Evolutionary conservation across 2,113 vertebrate genomes (phyloP).

Genomic region (Amphiprion percula): DNA sequence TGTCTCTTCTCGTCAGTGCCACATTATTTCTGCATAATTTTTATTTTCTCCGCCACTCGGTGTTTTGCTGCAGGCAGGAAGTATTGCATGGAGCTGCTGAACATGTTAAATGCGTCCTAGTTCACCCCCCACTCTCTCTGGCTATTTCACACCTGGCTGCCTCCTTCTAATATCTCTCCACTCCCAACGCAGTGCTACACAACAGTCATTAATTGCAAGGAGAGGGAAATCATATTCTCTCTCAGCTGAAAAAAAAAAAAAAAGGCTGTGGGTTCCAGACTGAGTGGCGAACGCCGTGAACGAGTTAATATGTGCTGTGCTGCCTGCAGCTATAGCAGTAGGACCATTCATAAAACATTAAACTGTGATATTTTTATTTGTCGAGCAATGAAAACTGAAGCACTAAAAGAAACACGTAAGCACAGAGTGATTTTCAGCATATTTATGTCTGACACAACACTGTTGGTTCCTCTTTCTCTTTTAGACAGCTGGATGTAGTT

Average conservation of each 20-base stretch:
- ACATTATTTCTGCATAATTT: constrained; percentile 58
- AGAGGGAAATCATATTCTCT: constrained; percentile 69
- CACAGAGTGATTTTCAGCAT: constrained; percentile 21
- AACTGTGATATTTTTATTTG: constrained; percentile 62
- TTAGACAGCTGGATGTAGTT: not conserved
- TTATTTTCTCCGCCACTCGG: constrained; percentile 55
- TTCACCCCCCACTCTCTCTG: constrained; percentile 29
- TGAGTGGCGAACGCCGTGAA: constrained; percentile 27
- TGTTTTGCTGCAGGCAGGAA: constrained; percentile 59
- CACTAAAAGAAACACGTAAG: not conserved
- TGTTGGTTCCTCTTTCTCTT: not conserved
- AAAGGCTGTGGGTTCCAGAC: constrained; percentile 10
- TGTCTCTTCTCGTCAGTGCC: constrained; percentile 35
- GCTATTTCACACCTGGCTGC: constrained; percentile 77
- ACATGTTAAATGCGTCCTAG: constrained; percentile 51
- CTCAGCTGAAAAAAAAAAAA: constrained; percentile 16
- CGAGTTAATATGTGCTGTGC: constrained; percentile 44
- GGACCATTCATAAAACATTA: constrained; percentile 31
- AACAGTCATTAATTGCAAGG: constrained; percentile 72
- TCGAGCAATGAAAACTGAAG: constrained; percentile 22
- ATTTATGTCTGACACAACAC: constrained; percentile 36
- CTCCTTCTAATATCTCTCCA: constrained; percentile 59
- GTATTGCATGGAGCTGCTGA: constrained; percentile 48
- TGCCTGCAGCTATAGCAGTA: constrained; percentile 53
- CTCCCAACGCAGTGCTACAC: constrained; percentile 41